Evolutionary conservation across 2,888 invertebrate species (phyloP).

Genomic region (Merodon equestris): DNA sequence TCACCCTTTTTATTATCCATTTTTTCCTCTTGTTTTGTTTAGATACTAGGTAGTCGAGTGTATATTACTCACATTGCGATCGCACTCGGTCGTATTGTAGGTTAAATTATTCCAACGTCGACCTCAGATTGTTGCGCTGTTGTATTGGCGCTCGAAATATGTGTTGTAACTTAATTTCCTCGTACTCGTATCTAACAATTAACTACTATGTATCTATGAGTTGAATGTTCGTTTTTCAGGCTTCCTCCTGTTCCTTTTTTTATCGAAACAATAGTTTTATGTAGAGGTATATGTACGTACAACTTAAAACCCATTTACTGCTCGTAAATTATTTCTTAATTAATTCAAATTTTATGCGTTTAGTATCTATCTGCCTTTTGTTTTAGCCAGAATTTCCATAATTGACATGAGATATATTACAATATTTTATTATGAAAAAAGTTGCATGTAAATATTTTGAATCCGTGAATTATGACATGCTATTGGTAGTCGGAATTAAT

Average conservation of each 20-base stretch:
- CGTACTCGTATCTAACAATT: slow-evolving; percentile 3
- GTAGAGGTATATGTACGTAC: neutral
- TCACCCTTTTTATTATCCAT: slow-evolving; percentile 63
- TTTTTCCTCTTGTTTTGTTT: slow-evolving; percentile 21
- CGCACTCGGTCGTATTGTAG: slow-evolving; percentile 27
- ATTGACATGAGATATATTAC: slow-evolving; percentile 53
- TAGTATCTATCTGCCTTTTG: neutral
- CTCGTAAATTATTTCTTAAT: no score
- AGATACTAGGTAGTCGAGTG: slow-evolving; percentile 19
- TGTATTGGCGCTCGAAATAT: slow-evolving; percentile 42
- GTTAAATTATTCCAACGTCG: slow-evolving; percentile 64
- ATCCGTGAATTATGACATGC: no score
- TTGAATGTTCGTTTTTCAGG: neutral
- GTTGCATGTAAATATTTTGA: no score
- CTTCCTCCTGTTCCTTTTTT: slow-evolving; percentile 32
- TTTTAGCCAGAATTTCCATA: slow-evolving; percentile 58
- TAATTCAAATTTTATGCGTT: slow-evolving; percentile 53
- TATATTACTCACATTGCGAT: slow-evolving; percentile 22
- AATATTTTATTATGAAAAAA: no score
- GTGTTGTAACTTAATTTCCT: slow-evolving; percentile 38
- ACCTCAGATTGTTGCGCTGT: slow-evolving; percentile 51
- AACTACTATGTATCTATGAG: neutral
- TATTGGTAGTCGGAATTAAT: no score
- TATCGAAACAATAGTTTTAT: no score
- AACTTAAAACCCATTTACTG: slow-evolving; percentile 48